These are phyloP conservation scores for Pseudomyrmex sp. DNA, from an alignment of 1,140 invertebrate genomes.

Conservation along the genomic window DNA sequence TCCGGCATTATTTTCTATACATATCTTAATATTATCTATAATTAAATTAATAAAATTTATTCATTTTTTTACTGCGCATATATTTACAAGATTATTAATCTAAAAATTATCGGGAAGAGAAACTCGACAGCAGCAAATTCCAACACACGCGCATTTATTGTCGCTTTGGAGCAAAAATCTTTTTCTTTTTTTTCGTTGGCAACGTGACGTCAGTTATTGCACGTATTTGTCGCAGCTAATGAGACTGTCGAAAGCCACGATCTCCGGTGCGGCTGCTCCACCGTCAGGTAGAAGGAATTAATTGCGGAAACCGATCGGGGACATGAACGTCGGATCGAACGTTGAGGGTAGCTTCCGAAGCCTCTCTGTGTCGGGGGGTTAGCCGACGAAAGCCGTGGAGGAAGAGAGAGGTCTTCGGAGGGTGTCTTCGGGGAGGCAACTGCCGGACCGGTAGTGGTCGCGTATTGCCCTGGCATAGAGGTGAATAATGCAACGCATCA, in stretches of 20 bases:
- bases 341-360: slow-evolving; percentile 71
- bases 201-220: too few species aligned
- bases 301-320: slow-evolving; percentile 76
- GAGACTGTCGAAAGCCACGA: too few species aligned
- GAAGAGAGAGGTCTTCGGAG: slow-evolving; percentile 2
- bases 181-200: too few species aligned
- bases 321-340: slow-evolving; percentile 50
- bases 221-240: too few species aligned
- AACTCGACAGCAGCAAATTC: too few species aligned
- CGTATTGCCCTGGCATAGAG: slow-evolving; percentile 73
- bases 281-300: slow-evolving; percentile 63
- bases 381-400: slow-evolving; percentile 20
- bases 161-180: too few species aligned
- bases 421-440: slow-evolving; percentile 55
- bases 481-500: slow-evolving; percentile 83
- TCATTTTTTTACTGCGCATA: too few species aligned
- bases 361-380: slow-evolving; percentile 66
- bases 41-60: neutral
- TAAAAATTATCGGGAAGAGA: too few species aligned
- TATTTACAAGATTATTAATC: too few species aligned
- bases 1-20: neutral
- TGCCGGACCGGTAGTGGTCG: slow-evolving; percentile 70
- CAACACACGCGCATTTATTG: too few species aligned
- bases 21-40: neutral
- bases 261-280: neutral